These are phyloP conservation scores for Lepidurus packardi DNA, from an alignment of 1,140 invertebrate species.

Conservation along the genomic window DNA sequence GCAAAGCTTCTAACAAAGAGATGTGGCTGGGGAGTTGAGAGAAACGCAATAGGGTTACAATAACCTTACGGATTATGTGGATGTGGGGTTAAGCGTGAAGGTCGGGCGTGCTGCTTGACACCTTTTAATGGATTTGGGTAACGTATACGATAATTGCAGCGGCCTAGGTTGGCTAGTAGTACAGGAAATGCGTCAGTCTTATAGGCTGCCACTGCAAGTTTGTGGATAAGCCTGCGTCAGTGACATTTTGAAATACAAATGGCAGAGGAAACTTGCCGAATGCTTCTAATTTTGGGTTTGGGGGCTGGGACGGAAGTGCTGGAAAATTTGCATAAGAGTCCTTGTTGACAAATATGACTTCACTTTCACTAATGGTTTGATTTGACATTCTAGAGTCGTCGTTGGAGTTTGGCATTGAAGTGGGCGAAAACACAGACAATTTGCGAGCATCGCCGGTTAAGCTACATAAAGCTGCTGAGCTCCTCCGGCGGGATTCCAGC, in stretches of 20 bases:
- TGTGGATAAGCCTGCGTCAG: not conserved
- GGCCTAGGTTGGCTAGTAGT: not conserved
- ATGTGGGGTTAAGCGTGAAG: not conserved
- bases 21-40: not conserved
- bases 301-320: not conserved
- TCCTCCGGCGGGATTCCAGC: not conserved
- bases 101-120: not conserved
- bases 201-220: not conserved
- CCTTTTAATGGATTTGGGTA: not conserved
- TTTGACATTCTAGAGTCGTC: not conserved
- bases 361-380: not conserved
- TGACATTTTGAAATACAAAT: not conserved
- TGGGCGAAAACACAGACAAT: not conserved
- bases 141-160: not conserved
- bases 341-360: not conserved
- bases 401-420: not conserved
- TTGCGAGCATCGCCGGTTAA: not conserved
- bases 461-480: not conserved
- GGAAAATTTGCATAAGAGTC: not conserved
- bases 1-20: slow-evolving; percentile 2
- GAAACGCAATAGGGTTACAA: not conserved
- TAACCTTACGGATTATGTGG: not conserved
- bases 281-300: not conserved
- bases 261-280: not conserved
- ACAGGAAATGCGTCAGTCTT: not conserved